Conservation (phyloP, 2,888 invertebrate genomes). For the Coenonympha glycerion region DNA sequence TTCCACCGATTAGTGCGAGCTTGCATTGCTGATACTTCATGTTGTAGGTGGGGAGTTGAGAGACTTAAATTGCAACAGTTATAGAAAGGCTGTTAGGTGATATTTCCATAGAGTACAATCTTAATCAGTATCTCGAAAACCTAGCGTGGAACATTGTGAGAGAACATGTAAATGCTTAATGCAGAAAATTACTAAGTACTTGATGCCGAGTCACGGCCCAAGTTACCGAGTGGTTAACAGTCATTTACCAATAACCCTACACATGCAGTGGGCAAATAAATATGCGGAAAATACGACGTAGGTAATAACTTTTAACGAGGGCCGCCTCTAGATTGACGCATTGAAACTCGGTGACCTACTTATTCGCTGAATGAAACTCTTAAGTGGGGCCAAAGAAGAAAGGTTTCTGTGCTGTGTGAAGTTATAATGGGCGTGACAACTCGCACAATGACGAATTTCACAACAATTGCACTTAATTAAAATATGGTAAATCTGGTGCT, state of each 20-base stretch:
- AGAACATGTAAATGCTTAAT: no score
- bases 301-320: constrained; percentile 9
- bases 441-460: neutral
- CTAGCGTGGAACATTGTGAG: no score
- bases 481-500: no score
- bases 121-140: no score
- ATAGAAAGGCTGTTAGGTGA: no score
- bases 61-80: no score
- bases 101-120: no score
- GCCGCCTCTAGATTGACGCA: constrained; percentile 2
- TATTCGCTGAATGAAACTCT: constrained; percentile 8
- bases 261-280: neutral
- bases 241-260: neutral
- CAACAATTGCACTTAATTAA: neutral
- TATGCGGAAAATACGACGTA: constrained; percentile 1
- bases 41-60: no score
- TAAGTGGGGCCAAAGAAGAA: constrained; percentile 9
- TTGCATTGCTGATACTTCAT: no score
- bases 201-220: neutral
- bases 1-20: no score
- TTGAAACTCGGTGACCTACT: constrained; percentile 10
- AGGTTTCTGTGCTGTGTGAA: constrained; percentile 8
- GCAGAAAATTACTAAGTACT: no score
- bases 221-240: neutral
- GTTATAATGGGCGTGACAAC: constrained; percentile 5